phyloP scores from a whole-genome alignment of 2,888 invertebrate species.

The Eucera pruinosa region DNA sequence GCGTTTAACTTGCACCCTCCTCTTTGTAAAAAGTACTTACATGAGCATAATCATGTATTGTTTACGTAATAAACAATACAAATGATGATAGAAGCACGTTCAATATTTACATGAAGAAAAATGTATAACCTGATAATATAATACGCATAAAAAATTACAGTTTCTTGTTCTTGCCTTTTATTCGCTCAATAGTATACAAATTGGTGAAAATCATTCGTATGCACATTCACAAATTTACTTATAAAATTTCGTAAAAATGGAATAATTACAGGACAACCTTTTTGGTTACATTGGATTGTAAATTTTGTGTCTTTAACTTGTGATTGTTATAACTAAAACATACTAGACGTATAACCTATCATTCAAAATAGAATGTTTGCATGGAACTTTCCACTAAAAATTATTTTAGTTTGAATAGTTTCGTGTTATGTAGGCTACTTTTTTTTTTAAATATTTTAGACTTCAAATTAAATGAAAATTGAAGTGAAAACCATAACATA shows the following conservation, averaged over 20 bases:
- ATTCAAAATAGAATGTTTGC: conserved; percentile 22
- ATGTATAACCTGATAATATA: conserved; percentile 55
- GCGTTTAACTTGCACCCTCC: conserved; percentile 50
- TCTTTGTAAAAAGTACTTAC: conserved; percentile 39
- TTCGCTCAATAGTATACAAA: conserved; percentile 46
- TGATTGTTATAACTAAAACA: conserved; percentile 31
- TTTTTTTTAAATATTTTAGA: conserved; percentile 19
- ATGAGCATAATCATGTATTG: conserved; percentile 26
- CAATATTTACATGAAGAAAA: conserved; percentile 56
- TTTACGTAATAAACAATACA: conserved; percentile 5
- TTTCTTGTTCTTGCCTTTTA: conserved; percentile 45
- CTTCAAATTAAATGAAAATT: conserved; percentile 24
- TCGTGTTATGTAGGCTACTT: conserved; percentile 16
- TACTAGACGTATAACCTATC: conserved; percentile 30
- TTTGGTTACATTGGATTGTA: conserved; percentile 22
- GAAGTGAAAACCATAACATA: conserved; percentile 16
- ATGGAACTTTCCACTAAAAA: conserved; percentile 46
- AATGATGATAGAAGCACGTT: conserved; percentile 35
- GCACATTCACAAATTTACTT: conserved; percentile 39
- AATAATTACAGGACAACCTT: conserved; percentile 5
- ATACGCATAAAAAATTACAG: conserved; percentile 42
- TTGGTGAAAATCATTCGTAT: conserved; percentile 41
- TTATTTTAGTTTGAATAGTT: conserved; percentile 54
- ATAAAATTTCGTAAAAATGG: conserved; percentile 7
- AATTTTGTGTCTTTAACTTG: conserved; percentile 45